phyloP scores from a whole-genome alignment of 2,797 vertebrate genomes.

The Chrysolophus pictus region DNA sequence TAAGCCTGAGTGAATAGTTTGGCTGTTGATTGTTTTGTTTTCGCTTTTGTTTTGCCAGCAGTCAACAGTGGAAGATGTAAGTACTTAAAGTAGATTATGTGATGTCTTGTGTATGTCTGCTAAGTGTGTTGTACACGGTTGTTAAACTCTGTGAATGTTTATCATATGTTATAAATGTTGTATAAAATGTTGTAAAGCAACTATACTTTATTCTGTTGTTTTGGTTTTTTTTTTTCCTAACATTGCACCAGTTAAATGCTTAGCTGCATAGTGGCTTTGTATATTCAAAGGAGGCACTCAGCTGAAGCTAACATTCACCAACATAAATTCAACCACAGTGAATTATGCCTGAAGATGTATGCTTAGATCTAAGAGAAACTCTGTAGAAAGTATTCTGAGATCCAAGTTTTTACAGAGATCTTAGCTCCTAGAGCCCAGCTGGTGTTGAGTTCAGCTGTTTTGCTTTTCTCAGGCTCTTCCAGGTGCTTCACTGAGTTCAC shows the following conservation, averaged over 20 bases:
- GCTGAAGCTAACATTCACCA: not conserved
- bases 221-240: not conserved
- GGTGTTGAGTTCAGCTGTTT: not conserved
- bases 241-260: not conserved
- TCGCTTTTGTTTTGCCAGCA: not conserved
- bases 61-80: constrained; percentile 59
- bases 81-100: constrained; percentile 1
- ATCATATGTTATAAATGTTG: not conserved
- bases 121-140: not conserved
- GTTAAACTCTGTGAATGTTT: not conserved
- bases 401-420: not conserved
- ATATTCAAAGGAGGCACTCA: not conserved
- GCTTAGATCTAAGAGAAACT: not conserved
- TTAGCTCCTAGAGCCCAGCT: not conserved
- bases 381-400: not conserved
- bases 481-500: not conserved
- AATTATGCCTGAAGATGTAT: not conserved
- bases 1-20: not conserved
- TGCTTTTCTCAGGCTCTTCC: not conserved
- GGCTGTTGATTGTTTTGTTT: constrained; percentile 22
- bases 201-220: too few species aligned
- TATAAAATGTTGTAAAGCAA: not conserved
- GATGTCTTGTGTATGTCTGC: not conserved
- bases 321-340: not conserved
- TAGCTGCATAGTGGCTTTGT: not conserved